A percentile compares a stretch with the other conserved stretches of the same genome.
These are phyloP conservation scores for Brachionus rubens DNA, from an alignment of 1,140 invertebrate genomes.

Conservation along the genomic window DNA sequence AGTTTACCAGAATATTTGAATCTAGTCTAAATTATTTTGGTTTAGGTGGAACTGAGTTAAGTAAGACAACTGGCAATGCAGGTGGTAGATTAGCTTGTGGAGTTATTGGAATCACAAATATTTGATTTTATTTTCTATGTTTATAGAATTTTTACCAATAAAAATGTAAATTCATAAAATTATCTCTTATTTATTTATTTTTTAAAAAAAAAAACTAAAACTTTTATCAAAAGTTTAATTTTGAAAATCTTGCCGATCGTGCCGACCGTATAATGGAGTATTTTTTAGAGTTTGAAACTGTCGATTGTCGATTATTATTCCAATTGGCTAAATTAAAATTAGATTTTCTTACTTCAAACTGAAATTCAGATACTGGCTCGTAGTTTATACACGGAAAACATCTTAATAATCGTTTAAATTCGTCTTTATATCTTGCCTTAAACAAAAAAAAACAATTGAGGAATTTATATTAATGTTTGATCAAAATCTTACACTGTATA, in stretches of 20 bases:
- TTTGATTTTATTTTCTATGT: not conserved
- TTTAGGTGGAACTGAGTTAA: constrained; percentile 7
- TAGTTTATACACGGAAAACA: not conserved
- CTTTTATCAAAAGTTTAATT: too few relatives aligned
- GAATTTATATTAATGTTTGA: not conserved
- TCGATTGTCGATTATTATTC: too few relatives aligned
- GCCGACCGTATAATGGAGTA: too few relatives aligned
- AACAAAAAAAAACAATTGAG: not conserved
- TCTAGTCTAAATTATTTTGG: not conserved
- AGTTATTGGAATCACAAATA: constrained; percentile 54
- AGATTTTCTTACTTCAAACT: too few relatives aligned
- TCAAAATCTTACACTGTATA: constrained; percentile 71
- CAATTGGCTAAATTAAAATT: too few relatives aligned
- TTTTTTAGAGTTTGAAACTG: too few relatives aligned
- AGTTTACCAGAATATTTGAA: not conserved
- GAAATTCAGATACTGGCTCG: too few relatives aligned
- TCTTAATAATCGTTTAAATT: not conserved
- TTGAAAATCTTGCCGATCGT: too few relatives aligned
- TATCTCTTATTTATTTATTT: not conserved
- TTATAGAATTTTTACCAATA: constrained; percentile 1
- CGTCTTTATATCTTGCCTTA: constrained; percentile 18
- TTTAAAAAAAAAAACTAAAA: too few relatives aligned
- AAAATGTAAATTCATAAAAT: constrained; percentile 27
- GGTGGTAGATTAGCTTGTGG: constrained; percentile 63
- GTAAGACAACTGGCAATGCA: constrained; percentile 62